A percentile compares a stretch with the other conserved stretches of the same genome.
Evolutionary conservation across 2,113 vertebrate genomes (phyloP).

Genomic region (Corvus cornix): DNA sequence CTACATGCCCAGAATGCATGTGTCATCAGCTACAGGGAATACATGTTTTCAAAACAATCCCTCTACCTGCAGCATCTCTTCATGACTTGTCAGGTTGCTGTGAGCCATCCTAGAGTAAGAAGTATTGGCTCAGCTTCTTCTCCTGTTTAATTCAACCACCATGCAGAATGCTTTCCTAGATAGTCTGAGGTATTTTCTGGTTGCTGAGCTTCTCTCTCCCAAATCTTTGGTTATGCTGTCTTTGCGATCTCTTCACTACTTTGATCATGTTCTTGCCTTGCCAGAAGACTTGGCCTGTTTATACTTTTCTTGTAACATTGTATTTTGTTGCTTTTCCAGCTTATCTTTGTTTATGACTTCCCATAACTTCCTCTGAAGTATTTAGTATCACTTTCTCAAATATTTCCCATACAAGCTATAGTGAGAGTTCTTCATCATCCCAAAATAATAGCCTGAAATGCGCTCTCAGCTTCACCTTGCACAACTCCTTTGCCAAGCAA

Average conservation of each 20-base stretch:
- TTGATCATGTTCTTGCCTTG: conserved; percentile 1
- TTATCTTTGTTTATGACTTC: conserved; percentile 46
- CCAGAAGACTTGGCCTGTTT: conserved; percentile 15
- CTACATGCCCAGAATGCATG: not conserved
- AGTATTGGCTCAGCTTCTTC: not conserved
- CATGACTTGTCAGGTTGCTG: not conserved
- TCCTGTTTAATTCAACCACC: not conserved
- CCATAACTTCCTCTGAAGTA: conserved; percentile 35
- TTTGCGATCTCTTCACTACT: not conserved
- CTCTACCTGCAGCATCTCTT: not conserved
- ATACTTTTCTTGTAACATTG: conserved; percentile 2
- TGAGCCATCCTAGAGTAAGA: not conserved
- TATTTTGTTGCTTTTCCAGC: conserved; percentile 4
- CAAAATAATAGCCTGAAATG: conserved; percentile 17
- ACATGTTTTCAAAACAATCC: not conserved
- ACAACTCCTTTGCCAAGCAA: not conserved
- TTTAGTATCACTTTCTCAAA: conserved; percentile 23
- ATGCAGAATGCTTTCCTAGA: not conserved
- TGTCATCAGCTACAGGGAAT: not conserved
- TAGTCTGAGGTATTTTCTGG: not conserved
- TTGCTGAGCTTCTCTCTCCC: not conserved
- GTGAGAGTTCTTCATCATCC: not conserved
- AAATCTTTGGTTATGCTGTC: not conserved
- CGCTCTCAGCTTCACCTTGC: conserved; percentile 13
- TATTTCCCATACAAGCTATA: conserved; percentile 23